A percentile compares a stretch with the other conserved stretches of the same genome.
phyloP scores from a whole-genome alignment of 2,888 invertebrate genomes.

The Keiferia lycopersicella region DNA sequence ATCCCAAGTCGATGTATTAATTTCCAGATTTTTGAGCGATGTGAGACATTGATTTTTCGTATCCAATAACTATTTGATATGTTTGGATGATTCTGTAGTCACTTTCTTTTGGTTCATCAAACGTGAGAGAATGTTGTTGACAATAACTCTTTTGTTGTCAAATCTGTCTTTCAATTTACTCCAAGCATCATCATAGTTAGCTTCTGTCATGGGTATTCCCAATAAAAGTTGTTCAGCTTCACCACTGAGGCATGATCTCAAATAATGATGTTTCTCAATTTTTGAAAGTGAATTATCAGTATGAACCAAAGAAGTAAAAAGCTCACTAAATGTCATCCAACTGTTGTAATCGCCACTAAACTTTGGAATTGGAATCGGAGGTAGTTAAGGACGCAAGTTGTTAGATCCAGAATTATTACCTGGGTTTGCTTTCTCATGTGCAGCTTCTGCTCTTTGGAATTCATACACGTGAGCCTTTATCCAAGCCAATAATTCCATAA shows the following conservation, averaged over 20 bases:
- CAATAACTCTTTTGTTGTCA: conserved; percentile 29
- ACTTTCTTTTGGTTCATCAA: conserved; percentile 24
- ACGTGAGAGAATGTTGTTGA: conserved; percentile 6
- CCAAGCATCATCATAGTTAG: conserved; percentile 34
- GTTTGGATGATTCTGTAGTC: conserved; percentile 18
- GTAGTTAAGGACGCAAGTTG: conserved; percentile 4
- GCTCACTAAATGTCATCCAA: conserved; percentile 31
- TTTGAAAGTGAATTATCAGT: conserved; percentile 27
- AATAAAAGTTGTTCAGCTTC: conserved; percentile 32
- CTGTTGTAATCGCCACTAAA: conserved; percentile 31
- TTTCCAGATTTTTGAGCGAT: conserved; percentile 20
- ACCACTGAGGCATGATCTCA: conserved; percentile 33
- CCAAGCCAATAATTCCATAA: not conserved
- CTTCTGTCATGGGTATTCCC: conserved; percentile 29
- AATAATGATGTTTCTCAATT: conserved; percentile 35
- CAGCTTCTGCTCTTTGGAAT: too few relatives aligned
- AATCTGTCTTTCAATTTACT: conserved; percentile 27
- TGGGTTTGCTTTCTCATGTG: too few relatives aligned
- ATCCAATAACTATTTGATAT: conserved; percentile 26
- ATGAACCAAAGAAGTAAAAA: conserved; percentile 26
- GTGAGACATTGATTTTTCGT: conserved; percentile 24
- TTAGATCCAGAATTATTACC: not conserved
- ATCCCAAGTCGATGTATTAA: conserved; percentile 29
- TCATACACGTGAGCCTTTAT: not conserved
- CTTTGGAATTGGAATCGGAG: conserved; percentile 28